These are phyloP conservation scores for Spilogale gracilis DNA, from an alignment of 2,113 vertebrate genomes.

Conservation along the genomic window DNA sequence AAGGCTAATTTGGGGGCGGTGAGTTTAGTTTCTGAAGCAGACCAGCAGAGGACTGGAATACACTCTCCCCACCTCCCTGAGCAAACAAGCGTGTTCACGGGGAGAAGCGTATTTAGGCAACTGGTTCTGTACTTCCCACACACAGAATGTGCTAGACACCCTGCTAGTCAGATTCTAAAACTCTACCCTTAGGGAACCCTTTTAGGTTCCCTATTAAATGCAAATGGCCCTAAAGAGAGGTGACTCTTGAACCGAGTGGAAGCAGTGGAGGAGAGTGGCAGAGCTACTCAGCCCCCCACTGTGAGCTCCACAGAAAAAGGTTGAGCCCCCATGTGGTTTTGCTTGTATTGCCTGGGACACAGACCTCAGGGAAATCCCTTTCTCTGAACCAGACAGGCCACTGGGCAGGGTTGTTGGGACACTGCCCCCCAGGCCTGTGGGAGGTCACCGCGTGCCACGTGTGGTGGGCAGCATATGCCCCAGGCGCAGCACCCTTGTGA, in stretches of 20 bases:
- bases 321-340: not conserved
- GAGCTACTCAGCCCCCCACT: too few species aligned
- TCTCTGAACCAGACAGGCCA: not conserved
- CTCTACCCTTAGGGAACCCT: not conserved
- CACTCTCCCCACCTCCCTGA: not conserved
- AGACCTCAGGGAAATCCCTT: not conserved
- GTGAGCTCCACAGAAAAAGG: too few species aligned
- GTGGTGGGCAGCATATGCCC: not conserved
- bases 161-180: not conserved
- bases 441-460: not conserved
- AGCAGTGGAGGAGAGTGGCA: not conserved
- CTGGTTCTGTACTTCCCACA: not conserved
- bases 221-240: not conserved
- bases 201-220: not conserved
- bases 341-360: not conserved
- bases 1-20: not conserved
- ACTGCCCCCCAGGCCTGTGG: not conserved
- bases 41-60: not conserved
- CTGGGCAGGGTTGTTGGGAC: too few species aligned
- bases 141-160: not conserved
- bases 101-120: not conserved
- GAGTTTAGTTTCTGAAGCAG: not conserved
- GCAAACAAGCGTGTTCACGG: not conserved
- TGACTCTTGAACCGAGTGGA: not conserved
- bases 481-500: not conserved